Conservation (phyloP, 2,797 vertebrate genomes). For the Euphonia xanthogaster region DNA sequence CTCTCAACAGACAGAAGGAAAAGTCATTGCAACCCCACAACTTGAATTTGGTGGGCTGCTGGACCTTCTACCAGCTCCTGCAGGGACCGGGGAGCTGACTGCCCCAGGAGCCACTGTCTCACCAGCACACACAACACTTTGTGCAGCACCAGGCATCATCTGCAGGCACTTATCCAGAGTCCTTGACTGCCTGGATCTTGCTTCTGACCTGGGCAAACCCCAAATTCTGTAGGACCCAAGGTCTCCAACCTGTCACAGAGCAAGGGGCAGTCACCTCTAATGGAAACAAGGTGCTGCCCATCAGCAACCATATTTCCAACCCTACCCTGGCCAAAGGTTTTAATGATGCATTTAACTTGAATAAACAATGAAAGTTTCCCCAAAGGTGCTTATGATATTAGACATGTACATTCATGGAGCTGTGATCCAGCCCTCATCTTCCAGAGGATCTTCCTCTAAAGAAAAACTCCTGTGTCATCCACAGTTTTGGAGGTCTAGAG, state of each 20-base stretch:
- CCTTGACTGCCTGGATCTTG: not conserved
- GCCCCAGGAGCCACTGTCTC: not conserved
- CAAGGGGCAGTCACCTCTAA: not conserved
- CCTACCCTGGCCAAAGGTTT: not conserved
- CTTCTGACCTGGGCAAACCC: not conserved
- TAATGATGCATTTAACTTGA: not conserved
- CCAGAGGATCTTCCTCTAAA: not conserved
- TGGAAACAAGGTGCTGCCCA: not conserved
- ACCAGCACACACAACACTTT: not conserved
- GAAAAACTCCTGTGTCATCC: not conserved
- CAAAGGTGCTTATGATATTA: not conserved
- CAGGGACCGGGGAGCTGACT: not conserved
- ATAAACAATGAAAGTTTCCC: not conserved
- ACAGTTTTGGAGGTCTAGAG: not conserved
- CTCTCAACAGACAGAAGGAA: not conserved
- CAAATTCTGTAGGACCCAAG: not conserved
- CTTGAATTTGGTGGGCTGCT: not conserved
- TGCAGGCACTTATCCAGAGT: not conserved
- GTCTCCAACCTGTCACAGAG: not conserved
- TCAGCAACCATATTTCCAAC: not conserved
- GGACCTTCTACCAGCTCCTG: not conserved
- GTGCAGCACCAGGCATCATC: not conserved
- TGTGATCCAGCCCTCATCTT: not conserved
- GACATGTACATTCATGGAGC: not conserved
- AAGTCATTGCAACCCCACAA: not conserved